A percentile compares a stretch with the other conserved stretches of the same genome.
Evolutionary conservation across 2,888 invertebrate species (phyloP).

Genomic region (Melanophora roralis): DNA sequence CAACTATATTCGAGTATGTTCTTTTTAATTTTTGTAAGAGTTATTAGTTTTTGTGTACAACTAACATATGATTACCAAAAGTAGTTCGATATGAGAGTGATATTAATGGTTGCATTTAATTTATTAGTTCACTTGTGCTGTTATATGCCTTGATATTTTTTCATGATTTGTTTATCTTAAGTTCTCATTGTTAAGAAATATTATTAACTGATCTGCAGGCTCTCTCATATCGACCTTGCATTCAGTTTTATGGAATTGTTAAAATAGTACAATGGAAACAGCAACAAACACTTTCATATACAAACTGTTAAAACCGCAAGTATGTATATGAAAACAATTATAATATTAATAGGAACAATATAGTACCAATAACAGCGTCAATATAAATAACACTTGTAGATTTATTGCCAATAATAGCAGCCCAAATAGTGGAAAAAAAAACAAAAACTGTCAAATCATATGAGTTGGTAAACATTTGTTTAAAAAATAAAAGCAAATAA

Average conservation of each 20-base stretch:
- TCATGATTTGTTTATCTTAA: slow-evolving; percentile 35
- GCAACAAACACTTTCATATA: background rate
- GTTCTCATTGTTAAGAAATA: slow-evolving; percentile 53
- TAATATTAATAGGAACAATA: background rate
- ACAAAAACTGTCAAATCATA: slow-evolving; percentile 37
- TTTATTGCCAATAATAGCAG: slow-evolving; percentile 38
- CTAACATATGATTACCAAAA: slow-evolving; percentile 36
- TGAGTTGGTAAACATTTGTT: slow-evolving; percentile 43
- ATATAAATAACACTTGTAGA: slow-evolving; percentile 27
- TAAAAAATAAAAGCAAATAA: slow-evolving; percentile 36
- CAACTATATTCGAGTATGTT: too few species aligned
- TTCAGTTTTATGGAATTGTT: slow-evolving; percentile 51
- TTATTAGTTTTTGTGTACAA: slow-evolving; percentile 24
- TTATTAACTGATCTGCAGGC: slow-evolving; percentile 63
- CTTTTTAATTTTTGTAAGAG: background rate
- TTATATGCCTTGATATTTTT: background rate
- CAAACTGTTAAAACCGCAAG: slow-evolving; percentile 26
- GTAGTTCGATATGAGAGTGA: background rate
- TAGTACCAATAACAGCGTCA: slow-evolving; percentile 4
- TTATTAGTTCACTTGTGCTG: slow-evolving; percentile 14
- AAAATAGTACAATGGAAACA: slow-evolving; percentile 33
- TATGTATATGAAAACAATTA: slow-evolving; percentile 15
- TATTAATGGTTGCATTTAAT: slow-evolving; percentile 44
- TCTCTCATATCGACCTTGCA: slow-evolving; percentile 59
- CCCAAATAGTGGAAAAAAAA: background rate